Percentiles rank a stretch among this genome's conserved stretches.
phyloP scores from a whole-genome alignment of 1,140 invertebrate species.

The Micrasema longulum region DNA sequence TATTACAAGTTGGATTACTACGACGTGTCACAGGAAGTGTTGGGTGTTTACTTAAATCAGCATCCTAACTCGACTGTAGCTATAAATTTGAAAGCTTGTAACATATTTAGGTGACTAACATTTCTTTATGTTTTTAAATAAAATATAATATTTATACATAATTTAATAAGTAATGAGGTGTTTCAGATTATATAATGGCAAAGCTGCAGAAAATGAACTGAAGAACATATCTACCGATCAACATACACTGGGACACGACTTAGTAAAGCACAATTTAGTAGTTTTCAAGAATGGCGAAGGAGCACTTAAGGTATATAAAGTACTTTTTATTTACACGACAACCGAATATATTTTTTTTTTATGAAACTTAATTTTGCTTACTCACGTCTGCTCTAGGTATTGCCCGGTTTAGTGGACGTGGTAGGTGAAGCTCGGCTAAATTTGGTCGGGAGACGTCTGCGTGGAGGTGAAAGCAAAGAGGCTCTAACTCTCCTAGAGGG shows the following conservation, averaged over 20 bases:
- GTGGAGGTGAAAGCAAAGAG: slow-evolving; percentile 89
- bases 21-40: slow-evolving; percentile 93
- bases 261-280: slow-evolving; percentile 95
- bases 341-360: too few species aligned
- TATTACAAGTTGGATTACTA: slow-evolving; percentile 98
- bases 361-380: too few species aligned
- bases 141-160: background rate
- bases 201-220: slow-evolving; percentile 89
- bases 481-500: slow-evolving; percentile 93
- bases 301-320: slow-evolving; percentile 76
- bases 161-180: background rate
- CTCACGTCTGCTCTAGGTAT: slow-evolving; percentile 68
- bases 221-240: slow-evolving; percentile 82
- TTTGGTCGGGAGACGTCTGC: slow-evolving; percentile 94
- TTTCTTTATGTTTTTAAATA: background rate
- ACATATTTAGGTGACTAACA: slow-evolving; percentile 65
- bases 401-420: slow-evolving; percentile 93
- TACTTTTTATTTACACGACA: too few species aligned
- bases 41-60: slow-evolving; percentile 93
- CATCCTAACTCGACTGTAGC: slow-evolving; percentile 95
- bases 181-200: slow-evolving; percentile 93
- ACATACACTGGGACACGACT: slow-evolving; percentile 90
- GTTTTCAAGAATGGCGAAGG: slow-evolving; percentile 96
- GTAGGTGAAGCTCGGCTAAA: slow-evolving; percentile 97
- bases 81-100: slow-evolving; percentile 90